These are phyloP conservation scores for Pelodiscus sinensis DNA, from an alignment of 2,113 vertebrate species.

Conservation along the genomic window DNA sequence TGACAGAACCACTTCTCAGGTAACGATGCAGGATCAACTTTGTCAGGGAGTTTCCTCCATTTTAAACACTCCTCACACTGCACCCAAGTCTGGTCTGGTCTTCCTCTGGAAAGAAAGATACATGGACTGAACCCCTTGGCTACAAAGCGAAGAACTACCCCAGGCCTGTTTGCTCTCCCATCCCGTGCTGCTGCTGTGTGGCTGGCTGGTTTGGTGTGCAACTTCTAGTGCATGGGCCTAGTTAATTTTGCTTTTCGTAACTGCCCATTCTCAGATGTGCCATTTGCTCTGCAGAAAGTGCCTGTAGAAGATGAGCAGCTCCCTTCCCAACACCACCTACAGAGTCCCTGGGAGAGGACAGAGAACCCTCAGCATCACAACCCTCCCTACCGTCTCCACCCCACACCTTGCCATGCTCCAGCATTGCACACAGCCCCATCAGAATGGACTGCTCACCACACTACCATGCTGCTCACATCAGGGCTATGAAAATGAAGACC, in stretches of 20 bases:
- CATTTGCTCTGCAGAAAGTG: background rate
- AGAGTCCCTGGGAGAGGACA: background rate
- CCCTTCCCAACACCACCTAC: background rate
- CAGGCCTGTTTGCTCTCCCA: background rate
- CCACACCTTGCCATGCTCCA: background rate
- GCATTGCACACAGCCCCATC: background rate
- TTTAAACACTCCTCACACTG: constrained; percentile 87
- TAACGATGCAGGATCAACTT: constrained; percentile 60
- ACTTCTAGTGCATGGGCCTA: background rate
- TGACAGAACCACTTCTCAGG: constrained; percentile 82
- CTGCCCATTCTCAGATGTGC: background rate
- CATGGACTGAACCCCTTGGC: background rate
- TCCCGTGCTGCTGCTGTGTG: background rate
- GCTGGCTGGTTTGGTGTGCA: background rate
- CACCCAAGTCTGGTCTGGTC: constrained; percentile 76
- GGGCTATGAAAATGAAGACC: background rate
- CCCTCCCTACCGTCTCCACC: background rate
- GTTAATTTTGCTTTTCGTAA: background rate
- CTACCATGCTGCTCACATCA: background rate
- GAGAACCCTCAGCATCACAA: background rate
- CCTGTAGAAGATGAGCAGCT: background rate
- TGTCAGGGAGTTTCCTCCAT: constrained; percentile 79
- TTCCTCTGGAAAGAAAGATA: constrained; percentile 27
- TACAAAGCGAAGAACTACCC: background rate
- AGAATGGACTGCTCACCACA: background rate